Evolutionary conservation across 2,888 invertebrate genomes (phyloP).

Genomic region (Napeogenes inachia): DNA sequence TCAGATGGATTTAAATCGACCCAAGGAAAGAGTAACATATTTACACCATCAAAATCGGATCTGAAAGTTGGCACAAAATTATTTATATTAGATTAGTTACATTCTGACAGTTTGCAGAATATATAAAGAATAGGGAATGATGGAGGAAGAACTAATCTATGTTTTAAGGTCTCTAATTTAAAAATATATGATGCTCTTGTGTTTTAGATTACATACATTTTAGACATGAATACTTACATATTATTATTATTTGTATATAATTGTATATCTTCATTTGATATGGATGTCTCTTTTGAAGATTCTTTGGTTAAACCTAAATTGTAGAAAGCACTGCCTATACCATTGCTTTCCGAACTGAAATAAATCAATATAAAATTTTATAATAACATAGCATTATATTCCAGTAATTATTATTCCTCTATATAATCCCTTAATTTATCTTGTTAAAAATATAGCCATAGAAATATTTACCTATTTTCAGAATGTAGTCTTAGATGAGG

Average conservation of each 20-base stretch:
- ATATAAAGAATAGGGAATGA: too few relatives aligned
- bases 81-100: too few relatives aligned
- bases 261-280: conserved; percentile 42
- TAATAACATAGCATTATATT: background rate
- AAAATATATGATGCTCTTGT: too few relatives aligned
- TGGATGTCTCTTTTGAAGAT: conserved; percentile 49
- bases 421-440: too few relatives aligned
- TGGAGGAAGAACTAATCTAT: too few relatives aligned
- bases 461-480: conserved; percentile 49
- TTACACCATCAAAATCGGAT: conserved; percentile 51
- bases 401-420: background rate
- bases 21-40: conserved; percentile 78
- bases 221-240: conserved; percentile 36
- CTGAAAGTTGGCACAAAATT: conserved; percentile 37
- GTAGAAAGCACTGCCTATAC: conserved; percentile 48
- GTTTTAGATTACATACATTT: too few relatives aligned
- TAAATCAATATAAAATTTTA: conserved; percentile 17
- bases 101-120: too few relatives aligned
- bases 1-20: conserved; percentile 80
- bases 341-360: conserved; percentile 44
- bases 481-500: conserved; percentile 65
- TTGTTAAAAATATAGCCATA: conserved; percentile 18
- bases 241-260: conserved; percentile 28
- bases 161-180: too few relatives aligned
- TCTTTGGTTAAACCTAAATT: conserved; percentile 42